Evolutionary conservation across 2,797 vertebrate genomes (phyloP).

Genomic region (Lophotriccus pileatus): DNA sequence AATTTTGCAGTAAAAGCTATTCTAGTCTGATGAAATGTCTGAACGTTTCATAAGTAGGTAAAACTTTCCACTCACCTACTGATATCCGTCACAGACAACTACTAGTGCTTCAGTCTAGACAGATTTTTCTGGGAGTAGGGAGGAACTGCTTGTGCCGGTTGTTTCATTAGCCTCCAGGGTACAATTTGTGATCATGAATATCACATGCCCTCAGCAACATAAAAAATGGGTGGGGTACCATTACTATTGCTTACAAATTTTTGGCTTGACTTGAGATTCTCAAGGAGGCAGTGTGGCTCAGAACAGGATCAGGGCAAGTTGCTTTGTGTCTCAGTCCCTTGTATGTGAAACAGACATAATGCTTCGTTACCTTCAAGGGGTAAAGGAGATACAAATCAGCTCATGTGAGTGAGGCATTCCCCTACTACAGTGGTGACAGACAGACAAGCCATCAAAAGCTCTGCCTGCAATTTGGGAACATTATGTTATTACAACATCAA

Average conservation of each 20-base stretch:
- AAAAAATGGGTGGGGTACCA: neutral
- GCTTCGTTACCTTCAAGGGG: neutral
- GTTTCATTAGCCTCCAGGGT: constrained; percentile 12
- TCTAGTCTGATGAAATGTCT: constrained; percentile 4
- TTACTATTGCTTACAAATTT: neutral
- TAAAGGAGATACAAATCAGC: neutral
- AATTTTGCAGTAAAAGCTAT: neutral
- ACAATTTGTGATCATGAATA: neutral
- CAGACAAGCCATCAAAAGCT: neutral
- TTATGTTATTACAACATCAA: neutral
- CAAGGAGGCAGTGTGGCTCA: neutral
- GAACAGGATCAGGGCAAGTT: neutral
- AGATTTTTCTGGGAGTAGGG: constrained; percentile 1
- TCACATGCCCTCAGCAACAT: neutral
- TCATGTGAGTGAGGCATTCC: neutral
- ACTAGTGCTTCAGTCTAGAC: constrained; percentile 22
- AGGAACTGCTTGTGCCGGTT: constrained; percentile 10
- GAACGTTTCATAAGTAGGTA: neutral
- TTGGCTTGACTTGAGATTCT: neutral
- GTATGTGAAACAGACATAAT: neutral
- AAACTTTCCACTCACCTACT: neutral
- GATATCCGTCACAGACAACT: neutral
- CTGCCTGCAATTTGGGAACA: neutral
- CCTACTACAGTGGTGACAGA: neutral
- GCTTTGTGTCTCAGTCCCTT: neutral